These are phyloP conservation scores for Arenaria interpres DNA, from an alignment of 2,113 vertebrate genomes.

Conservation along the genomic window DNA sequence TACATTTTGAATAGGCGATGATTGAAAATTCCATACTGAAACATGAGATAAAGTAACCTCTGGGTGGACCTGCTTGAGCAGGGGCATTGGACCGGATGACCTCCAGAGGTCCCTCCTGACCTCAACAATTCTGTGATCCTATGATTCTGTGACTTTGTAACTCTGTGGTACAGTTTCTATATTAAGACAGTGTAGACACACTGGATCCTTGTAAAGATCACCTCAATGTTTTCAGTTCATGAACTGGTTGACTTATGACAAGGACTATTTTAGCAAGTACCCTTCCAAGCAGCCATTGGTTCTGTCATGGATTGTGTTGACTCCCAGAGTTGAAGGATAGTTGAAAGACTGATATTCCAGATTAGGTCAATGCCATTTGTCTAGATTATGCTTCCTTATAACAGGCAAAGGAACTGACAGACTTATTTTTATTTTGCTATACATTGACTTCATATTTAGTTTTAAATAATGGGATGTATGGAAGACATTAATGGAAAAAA, in stretches of 20 bases:
- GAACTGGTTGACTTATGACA: not conserved
- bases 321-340: not conserved
- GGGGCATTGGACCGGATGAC: not conserved
- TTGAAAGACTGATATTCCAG: not conserved
- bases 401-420: not conserved
- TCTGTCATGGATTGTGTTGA: not conserved
- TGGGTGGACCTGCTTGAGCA: not conserved
- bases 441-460: not conserved
- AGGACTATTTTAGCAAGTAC: not conserved
- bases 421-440: not conserved
- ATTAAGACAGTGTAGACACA: not conserved
- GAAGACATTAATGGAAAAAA: not conserved
- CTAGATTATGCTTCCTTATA: not conserved
- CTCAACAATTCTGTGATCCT: not conserved
- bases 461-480: not conserved
- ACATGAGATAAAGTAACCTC: not conserved
- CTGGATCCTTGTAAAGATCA: not conserved
- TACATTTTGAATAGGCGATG: not conserved
- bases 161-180: not conserved
- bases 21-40: not conserved
- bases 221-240: not conserved
- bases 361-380: not conserved
- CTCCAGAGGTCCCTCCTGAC: not conserved
- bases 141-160: not conserved
- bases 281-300: not conserved